Evolutionary conservation across 1,140 invertebrate species (phyloP), one percentile per base, ranked within the genome.

Genomic region (Harlomillsia oculata): DNA sequence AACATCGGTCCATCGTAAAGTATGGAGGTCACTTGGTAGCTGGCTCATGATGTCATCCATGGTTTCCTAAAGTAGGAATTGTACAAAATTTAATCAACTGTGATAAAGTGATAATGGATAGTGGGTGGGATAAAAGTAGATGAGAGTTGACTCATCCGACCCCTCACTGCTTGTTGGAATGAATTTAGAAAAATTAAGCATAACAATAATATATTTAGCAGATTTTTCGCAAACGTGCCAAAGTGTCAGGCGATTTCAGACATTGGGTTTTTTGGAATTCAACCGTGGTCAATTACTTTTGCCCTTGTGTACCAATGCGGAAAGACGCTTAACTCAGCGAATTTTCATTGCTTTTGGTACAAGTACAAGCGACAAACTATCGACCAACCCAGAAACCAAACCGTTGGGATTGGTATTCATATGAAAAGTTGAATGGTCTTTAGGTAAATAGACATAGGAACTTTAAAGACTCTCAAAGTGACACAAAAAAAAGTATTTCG

Each of bases 1-100:
- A 0, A 62, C 56, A 16, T 65, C 57, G 25, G 46, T 53, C 23
- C 29, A 52, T 29, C 50, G 11, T 9, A 59, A 0, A 8, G 21
- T 40, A n/a, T 49, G 29, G 21, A 63, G 25, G 25, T 53, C 53
- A 20, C 21, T 6, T 0, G 61, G 61, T 21, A 63, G 32, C 32
- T 57, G 37, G 5, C n/a, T 16, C 28, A 57, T 54, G 13, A 63
- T 59, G 11, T 63, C 56, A 3, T 59, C 45, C 9, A 63, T 21
- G 5, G 56, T 59, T 41, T 63, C 61, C 56, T 63, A 23, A 36
- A 32, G 16, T 28, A 45, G 5, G 21, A 9, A 9, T 25, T 23
- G 26, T 2, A 5, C 14, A 30, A 6, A 6, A 34, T 41, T 3
- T 41, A 41, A 41, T 41, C 13, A 3, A 41, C 11, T 14, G 11